Evolutionary conservation across 2,888 invertebrate genomes (phyloP).

Genomic region (Lasioglossum pauxillum): DNA sequence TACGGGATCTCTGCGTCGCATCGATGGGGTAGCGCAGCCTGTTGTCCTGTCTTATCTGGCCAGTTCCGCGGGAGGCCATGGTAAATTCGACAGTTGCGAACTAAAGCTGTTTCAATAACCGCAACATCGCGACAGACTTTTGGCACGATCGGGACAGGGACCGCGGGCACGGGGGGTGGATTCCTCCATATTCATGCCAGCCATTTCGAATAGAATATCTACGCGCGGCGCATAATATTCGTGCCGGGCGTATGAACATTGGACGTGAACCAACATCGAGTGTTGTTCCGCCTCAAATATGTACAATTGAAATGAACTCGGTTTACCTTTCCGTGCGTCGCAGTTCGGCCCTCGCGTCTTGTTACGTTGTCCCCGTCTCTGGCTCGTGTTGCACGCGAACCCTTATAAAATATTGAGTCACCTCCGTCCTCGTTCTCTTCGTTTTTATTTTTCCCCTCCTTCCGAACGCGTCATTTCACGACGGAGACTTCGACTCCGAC

Average conservation of each 20-base stretch:
- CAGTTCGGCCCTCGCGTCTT: conserved; percentile 14
- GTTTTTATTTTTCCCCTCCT: neutral
- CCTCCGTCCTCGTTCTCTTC: neutral
- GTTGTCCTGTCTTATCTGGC: conserved; percentile 6
- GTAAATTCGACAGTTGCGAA: conserved; percentile 45
- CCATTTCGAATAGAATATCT: conserved; percentile 60
- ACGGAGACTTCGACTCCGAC: neutral
- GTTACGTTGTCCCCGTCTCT: conserved; percentile 14
- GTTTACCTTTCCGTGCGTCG: conserved; percentile 26
- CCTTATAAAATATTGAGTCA: conserved; percentile 37
- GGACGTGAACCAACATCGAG: conserved; percentile 51
- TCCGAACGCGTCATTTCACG: neutral
- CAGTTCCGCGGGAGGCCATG: neutral
- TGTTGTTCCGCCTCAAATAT: conserved; percentile 44
- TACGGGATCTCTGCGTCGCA: neutral
- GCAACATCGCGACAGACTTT: conserved; percentile 41
- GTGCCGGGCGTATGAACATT: conserved; percentile 51
- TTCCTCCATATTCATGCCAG: conserved; percentile 63
- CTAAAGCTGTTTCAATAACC: conserved; percentile 55
- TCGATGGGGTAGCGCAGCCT: neutral
- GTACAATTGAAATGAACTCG: conserved; percentile 50
- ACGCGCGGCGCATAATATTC: conserved; percentile 58
- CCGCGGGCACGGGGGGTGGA: conserved; percentile 12
- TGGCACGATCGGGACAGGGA: conserved; percentile 40
- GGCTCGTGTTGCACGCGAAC: conserved; percentile 38